Base-by-base conservation (phyloP, 2,888 invertebrate species). In the Hoplodrina blanda region DNA sequence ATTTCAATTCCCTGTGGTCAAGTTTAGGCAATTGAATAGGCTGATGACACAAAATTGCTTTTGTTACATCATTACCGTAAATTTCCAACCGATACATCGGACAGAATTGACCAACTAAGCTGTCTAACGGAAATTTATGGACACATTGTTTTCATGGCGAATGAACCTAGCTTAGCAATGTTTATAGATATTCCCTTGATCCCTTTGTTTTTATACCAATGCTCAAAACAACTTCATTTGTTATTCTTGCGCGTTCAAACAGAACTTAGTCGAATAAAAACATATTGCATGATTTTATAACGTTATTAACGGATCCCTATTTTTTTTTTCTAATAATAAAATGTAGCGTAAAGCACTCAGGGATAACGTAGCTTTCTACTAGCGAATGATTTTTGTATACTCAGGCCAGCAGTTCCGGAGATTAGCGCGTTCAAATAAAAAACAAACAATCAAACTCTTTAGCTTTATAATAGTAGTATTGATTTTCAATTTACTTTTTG, bases 71-170 rank as follows among this genome's bases (percentile, higher is more conserved):
- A 82, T 84, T 80, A 83, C 62, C 75, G 75, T 86, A 82, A 84
- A 86, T 85, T 76, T 73, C 67, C 78, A 68, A 37, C 69, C 68
- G 69, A 82, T 76, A 79, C 79, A 77, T 75, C 67, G 78, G 78
- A 41, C 67, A 49, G 71, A 80, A 84, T 82, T 73, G 76, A 77
- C 80, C 80, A 80, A 82, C 82, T 85, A 85, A 87, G 73, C 84
- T 81, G 75, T 80, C 78, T 76, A 86, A 85, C 74, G 62, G 62
- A 72, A 77, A 85, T 85, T 84, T 87, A 87, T 84, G 61, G 60
- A 37, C 71, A 61, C 73, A 80, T 84, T 83, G 87, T 85, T 87
- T 85, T 82, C 84, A 87, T 80, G 68, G 69, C 50, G 72, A 82
- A 79, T 77, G 63, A 75, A 78, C 76, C 75, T 76, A 73, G 74